Percentiles rank a stretch among this genome's conserved stretches.
Evolutionary conservation across 2,113 vertebrate species (phyloP).

Genomic region (Plestiodon gilberti): DNA sequence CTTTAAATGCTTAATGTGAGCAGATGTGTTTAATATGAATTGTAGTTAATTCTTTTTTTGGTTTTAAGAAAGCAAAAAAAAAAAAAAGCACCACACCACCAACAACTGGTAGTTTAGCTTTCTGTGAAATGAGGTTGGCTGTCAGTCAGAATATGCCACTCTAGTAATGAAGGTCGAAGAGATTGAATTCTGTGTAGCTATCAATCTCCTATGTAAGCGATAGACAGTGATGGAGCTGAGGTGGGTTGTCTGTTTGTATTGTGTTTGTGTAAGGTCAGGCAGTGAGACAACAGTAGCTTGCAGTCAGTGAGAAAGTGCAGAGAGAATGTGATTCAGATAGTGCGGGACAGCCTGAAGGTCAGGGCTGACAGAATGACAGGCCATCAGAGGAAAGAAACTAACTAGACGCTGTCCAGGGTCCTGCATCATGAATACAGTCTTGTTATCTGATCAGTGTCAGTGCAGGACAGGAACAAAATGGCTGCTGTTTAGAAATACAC

Average conservation of each 20-base stretch:
- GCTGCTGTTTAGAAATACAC: slow-evolving; percentile 46
- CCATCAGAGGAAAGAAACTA: slow-evolving; percentile 74
- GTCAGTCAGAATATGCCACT: slow-evolving; percentile 65
- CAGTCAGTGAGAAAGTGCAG: slow-evolving; percentile 73
- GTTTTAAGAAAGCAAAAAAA: slow-evolving; percentile 17
- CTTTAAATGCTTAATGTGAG: not conserved
- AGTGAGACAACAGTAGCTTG: slow-evolving; percentile 77
- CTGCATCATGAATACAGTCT: slow-evolving; percentile 54
- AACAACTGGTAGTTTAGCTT: slow-evolving; percentile 55
- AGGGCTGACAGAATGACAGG: slow-evolving; percentile 86
- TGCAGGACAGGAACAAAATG: slow-evolving; percentile 26
- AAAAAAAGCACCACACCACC: not conserved
- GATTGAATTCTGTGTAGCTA: slow-evolving; percentile 69
- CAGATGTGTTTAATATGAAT: slow-evolving; percentile 20
- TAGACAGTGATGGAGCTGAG: slow-evolving; percentile 77
- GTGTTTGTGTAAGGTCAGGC: slow-evolving; percentile 80
- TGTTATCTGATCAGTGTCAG: slow-evolving; percentile 29
- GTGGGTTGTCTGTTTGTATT: slow-evolving; percentile 80
- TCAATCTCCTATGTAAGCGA: slow-evolving; percentile 69
- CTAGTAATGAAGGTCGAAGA: slow-evolving; percentile 71
- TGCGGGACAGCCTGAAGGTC: slow-evolving; percentile 78
- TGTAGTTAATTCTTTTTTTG: slow-evolving; percentile 35
- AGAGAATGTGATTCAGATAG: slow-evolving; percentile 65
- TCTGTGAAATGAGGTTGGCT: slow-evolving; percentile 61
- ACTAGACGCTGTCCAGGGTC: slow-evolving; percentile 69